These are phyloP conservation scores for Malurus leucopterus DNA, from an alignment of 2,797 vertebrate genomes.

Conservation along the genomic window DNA sequence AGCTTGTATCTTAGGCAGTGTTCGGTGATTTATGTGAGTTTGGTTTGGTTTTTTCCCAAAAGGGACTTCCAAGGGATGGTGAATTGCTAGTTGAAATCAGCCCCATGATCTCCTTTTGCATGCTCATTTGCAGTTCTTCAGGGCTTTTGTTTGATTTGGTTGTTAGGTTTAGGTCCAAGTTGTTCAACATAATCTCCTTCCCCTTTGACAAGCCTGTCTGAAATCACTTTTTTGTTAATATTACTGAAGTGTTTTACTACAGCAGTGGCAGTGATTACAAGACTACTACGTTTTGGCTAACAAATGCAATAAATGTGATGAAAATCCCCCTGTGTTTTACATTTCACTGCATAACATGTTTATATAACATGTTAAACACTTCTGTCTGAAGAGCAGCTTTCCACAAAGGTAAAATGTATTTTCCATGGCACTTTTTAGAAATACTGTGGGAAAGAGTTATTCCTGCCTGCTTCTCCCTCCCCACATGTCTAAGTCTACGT, in stretches of 20 bases:
- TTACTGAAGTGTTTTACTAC: slow-evolving; percentile 48
- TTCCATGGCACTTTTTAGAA: slow-evolving; percentile 24
- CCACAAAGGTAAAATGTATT: slow-evolving; percentile 48
- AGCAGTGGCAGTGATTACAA: slow-evolving; percentile 38
- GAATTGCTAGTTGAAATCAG: neutral
- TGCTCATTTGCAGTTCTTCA: neutral
- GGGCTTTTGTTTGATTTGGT: neutral
- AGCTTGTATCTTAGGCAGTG: accelerated
- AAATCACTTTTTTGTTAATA: slow-evolving; percentile 40
- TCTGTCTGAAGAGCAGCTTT: slow-evolving; percentile 60
- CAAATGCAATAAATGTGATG: slow-evolving; percentile 65
- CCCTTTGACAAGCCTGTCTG: neutral
- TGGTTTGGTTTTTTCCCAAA: neutral
- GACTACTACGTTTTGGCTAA: slow-evolving; percentile 60
- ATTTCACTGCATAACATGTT: slow-evolving; percentile 67
- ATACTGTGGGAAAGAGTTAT: slow-evolving; percentile 2
- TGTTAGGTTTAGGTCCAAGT: neutral
- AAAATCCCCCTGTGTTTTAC: slow-evolving; percentile 68
- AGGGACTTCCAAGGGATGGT: neutral
- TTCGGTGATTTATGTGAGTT: accelerated
- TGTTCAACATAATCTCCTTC: neutral
- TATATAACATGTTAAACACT: slow-evolving; percentile 65
- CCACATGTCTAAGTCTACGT: neutral
- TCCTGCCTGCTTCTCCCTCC: neutral
- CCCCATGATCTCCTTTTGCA: neutral